Evolutionary conservation across 2,113 vertebrate genomes (phyloP).

Genomic region (Furnarius figulus): DNA sequence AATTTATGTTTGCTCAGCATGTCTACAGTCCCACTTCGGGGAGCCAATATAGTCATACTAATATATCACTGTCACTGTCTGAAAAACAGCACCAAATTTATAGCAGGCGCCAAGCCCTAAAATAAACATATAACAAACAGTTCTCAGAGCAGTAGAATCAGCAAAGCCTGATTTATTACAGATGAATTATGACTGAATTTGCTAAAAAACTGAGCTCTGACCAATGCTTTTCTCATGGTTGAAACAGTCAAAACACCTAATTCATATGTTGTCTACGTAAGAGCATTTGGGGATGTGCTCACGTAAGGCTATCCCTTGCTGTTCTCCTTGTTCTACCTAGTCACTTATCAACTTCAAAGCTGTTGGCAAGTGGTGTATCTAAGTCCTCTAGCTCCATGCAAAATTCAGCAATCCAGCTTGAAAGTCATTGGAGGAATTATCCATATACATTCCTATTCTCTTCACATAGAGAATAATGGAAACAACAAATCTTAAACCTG

Average conservation of each 20-base stretch:
- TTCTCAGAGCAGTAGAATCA: background rate
- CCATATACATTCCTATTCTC: background rate
- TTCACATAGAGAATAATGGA: background rate
- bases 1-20: slow-evolving; percentile 7
- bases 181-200: background rate
- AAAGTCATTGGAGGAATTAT: background rate
- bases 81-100: slow-evolving; percentile 41
- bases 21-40: background rate
- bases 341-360: background rate
- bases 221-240: background rate
- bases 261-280: background rate
- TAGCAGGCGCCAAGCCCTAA: background rate
- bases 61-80: background rate
- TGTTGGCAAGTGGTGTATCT: background rate
- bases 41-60: background rate
- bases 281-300: background rate
- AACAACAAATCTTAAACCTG: background rate
- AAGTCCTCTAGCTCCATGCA: background rate
- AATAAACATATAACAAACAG: slow-evolving; percentile 27
- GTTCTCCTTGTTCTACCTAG: background rate
- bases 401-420: background rate
- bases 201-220: background rate
- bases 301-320: background rate
- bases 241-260: background rate
- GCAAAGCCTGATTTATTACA: slow-evolving; percentile 11